Evolutionary conservation across 1,140 invertebrate species (phyloP).

Genomic region (Drosophila suzukii): DNA sequence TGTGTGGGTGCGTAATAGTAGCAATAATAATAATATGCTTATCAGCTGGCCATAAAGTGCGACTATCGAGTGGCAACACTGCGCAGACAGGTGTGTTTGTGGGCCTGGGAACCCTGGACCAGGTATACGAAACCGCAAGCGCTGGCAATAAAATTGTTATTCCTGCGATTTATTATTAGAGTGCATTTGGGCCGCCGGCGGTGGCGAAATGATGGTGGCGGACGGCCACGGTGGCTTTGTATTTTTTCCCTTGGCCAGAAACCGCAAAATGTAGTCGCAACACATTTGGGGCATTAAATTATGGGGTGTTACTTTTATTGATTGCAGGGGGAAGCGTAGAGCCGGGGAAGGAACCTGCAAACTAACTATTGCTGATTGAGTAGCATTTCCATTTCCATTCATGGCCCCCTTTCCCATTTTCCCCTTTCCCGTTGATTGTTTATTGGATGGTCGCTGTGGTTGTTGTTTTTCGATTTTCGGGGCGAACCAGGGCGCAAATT

Average conservation of each 20-base stretch:
- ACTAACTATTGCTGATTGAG: constrained; percentile 37
- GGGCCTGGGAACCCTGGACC: constrained; percentile 2
- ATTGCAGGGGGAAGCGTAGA: constrained; percentile 39
- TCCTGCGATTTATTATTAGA: constrained; percentile 82
- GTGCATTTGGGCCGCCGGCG: constrained; percentile 73
- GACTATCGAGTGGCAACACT: constrained; percentile 57
- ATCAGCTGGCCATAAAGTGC: constrained; percentile 71
- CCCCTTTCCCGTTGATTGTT: constrained; percentile 50
- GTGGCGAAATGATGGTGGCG: constrained; percentile 25
- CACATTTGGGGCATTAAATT: constrained; percentile 79
- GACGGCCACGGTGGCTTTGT: constrained; percentile 23
- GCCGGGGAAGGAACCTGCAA: not conserved
- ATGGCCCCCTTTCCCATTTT: not conserved
- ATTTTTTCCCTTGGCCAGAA: constrained; percentile 37
- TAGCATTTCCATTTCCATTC: constrained; percentile 17
- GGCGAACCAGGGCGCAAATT: constrained; percentile 53
- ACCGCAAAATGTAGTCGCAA: constrained; percentile 77
- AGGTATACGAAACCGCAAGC: constrained; percentile 48
- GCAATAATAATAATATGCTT: constrained; percentile 81
- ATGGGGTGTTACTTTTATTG: constrained; percentile 81
- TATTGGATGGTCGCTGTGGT: constrained; percentile 46
- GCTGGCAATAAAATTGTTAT: constrained; percentile 79
- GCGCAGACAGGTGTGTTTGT: constrained; percentile 19
- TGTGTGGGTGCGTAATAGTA: constrained; percentile 57
- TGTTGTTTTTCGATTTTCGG: constrained; percentile 71